phyloP scores from a whole-genome alignment of 2,113 vertebrate genomes.

The Sprattus sprattus region DNA sequence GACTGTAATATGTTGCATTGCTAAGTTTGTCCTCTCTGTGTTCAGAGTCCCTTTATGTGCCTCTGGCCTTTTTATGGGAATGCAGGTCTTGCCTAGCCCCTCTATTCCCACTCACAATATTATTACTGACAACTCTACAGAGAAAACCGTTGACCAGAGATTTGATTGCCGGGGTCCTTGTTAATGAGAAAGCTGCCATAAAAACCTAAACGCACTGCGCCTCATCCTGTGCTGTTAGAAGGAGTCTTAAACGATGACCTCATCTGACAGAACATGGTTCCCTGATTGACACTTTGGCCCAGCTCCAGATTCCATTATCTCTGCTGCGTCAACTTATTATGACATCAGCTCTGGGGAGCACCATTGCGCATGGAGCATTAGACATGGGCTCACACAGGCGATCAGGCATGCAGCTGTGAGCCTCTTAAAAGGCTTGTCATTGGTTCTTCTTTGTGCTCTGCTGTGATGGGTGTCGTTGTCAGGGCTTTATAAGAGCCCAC shows the following conservation, averaged over 20 bases:
- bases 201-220: not conserved
- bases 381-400: not conserved
- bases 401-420: not conserved
- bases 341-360: not conserved
- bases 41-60: not conserved
- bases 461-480: not conserved
- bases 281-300: conserved; percentile 2
- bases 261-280: conserved; percentile 2
- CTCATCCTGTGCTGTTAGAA: not conserved
- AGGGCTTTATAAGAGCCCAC: not conserved
- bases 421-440: not conserved
- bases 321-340: not conserved
- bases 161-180: not conserved
- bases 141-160: not conserved
- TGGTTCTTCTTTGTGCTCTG: not conserved
- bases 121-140: not conserved
- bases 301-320: not conserved
- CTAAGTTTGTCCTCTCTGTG: not conserved
- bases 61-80: not conserved
- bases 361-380: not conserved
- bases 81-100: not conserved
- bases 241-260: not conserved
- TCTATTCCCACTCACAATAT: not conserved
- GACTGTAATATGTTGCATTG: not conserved
- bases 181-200: not conserved